These are phyloP conservation scores for Cryptocephalus moraei DNA, from an alignment of 2,888 invertebrate genomes.

Conservation along the genomic window DNA sequence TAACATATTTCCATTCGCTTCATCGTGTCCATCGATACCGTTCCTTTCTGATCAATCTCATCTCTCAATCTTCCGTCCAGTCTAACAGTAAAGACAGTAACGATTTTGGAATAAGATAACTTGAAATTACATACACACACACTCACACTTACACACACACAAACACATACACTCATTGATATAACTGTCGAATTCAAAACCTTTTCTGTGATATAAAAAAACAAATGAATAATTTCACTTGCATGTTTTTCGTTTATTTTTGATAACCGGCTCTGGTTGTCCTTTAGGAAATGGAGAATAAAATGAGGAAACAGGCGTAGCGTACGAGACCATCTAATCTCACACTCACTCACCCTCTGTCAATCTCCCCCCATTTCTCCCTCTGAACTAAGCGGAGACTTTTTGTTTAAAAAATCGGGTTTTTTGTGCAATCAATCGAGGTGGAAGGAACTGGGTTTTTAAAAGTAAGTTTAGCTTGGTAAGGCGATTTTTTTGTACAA, in stretches of 20 bases:
- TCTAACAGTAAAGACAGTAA: too few species aligned
- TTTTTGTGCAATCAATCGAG: conserved; percentile 66
- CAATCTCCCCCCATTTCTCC: neutral
- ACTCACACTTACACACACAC: too few species aligned
- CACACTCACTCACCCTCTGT: conserved; percentile 1
- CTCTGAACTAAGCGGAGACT: conserved; percentile 10
- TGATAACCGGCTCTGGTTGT: conserved; percentile 19
- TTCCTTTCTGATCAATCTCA: too few species aligned
- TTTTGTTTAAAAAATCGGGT: conserved; percentile 50
- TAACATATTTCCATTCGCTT: too few species aligned
- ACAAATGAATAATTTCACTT: conserved; percentile 10
- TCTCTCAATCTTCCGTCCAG: too few species aligned
- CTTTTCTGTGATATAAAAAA: conserved; percentile 26
- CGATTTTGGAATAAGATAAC: too few species aligned
- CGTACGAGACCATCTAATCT: conserved; percentile 11
- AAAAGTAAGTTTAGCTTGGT: conserved; percentile 23
- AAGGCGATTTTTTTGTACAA: conserved; percentile 3
- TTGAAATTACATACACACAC: too few species aligned
- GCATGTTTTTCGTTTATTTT: conserved; percentile 10
- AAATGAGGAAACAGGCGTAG: conserved; percentile 15
- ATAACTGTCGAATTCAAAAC: conserved; percentile 11
- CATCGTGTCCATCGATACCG: too few species aligned
- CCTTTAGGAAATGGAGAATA: conserved; percentile 21
- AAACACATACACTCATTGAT: too few species aligned
- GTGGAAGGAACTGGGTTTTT: conserved; percentile 36